A percentile compares a stretch with the other conserved stretches of the same genome.
These are phyloP conservation scores for Pristis pectinata DNA, from an alignment of 2,797 vertebrate genomes.

Conservation along the genomic window DNA sequence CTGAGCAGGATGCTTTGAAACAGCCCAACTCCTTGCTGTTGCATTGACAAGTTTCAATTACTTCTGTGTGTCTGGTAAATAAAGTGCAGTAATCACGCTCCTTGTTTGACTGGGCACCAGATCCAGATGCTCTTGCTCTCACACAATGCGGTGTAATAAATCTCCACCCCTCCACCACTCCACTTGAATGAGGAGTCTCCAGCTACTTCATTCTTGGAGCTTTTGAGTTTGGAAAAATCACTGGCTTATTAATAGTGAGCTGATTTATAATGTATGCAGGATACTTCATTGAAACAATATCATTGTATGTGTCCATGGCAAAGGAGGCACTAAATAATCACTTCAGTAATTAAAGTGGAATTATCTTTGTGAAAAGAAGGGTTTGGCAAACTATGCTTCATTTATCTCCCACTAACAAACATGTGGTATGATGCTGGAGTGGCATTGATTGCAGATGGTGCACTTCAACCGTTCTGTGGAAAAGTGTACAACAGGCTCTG, in stretches of 20 bases:
- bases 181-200: neutral
- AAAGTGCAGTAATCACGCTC: neutral
- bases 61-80: neutral
- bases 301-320: neutral
- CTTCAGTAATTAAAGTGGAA: neutral
- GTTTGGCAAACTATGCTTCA: neutral
- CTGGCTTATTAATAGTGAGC: neutral
- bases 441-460: neutral
- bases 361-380: neutral
- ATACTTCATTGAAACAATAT: slow-evolving; percentile 2
- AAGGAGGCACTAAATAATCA: neutral
- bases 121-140: neutral
- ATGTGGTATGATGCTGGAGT: neutral
- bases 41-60: neutral
- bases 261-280: neutral
- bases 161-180: neutral
- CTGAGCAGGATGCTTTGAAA: neutral
- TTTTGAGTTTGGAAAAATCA: neutral
- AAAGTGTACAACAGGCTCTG: neutral
- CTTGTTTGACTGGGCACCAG: neutral
- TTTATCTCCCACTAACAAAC: neutral
- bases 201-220: neutral
- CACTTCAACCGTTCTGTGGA: too few relatives aligned
- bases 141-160: neutral
- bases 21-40: neutral